Base-by-base conservation (phyloP, 2,797 vertebrate genomes). In the Leucoraja ocellata region DNA sequence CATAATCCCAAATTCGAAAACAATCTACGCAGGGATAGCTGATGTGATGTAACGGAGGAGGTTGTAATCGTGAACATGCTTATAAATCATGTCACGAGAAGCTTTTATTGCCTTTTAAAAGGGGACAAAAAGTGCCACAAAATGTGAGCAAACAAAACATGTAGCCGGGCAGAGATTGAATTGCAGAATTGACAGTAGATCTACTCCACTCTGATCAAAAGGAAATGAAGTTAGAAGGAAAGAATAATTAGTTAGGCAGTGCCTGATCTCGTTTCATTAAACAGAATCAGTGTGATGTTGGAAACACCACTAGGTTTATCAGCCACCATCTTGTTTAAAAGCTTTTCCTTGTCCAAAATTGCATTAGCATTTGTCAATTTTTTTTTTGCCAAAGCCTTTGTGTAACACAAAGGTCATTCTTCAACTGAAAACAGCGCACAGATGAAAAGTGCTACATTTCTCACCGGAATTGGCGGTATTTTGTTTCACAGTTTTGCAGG, bases 241-340 rank as follows among this genome's bases (percentile, higher is more conserved):
- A 92, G 36, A 92, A 28, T n/a, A 92, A 58, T 92, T 54, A 92
- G 71, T 28, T 54, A 8, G 18, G 28, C 81, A 58, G 23, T 54
- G 90, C 13, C 90, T 92, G 90, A 76, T 58, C 54, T 92, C 71
- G 76, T 92, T 92, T 76, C 71, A 92, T 94, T 93, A 91, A 95
- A 5, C 68, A 63, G 32, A 73, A 96, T 95, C 94, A 95, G 94
- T 95, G 95, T 88, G 4, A 94, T 94, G 93, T 94, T 94, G 93
- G 94, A 94, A 94, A 81, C 54, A 74, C 91, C 21, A 61, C 32
- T 83, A 74, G 46, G 93, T 93, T 86, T 93, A 93, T 81, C 93
- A 94, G 93, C 94, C 94, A 93, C 0, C 93, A 78, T 63, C n/a
- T 94, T 93, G 39, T 80, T 93, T 91, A 76, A 93, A 93, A 93